Evolutionary conservation across 2,888 invertebrate genomes (phyloP).

Genomic region (Adineta ricciae): DNA sequence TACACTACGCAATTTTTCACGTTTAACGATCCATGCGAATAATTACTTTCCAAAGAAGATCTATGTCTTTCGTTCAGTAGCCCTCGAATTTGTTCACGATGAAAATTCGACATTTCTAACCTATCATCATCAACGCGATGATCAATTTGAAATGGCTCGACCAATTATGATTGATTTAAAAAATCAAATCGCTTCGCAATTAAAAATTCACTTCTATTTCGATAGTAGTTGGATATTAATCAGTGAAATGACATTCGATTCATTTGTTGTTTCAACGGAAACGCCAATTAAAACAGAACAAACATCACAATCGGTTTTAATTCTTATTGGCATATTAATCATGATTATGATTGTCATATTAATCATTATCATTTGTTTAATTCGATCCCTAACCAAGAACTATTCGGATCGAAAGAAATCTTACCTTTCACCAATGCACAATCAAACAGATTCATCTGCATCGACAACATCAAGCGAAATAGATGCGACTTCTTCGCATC

Average conservation of each 20-base stretch:
- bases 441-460: not conserved
- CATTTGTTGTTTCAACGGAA: not conserved
- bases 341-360: not conserved
- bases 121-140: constrained; percentile 1
- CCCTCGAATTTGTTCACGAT: not conserved
- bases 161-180: constrained; percentile 14
- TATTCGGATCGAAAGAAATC: not conserved
- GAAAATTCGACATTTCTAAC: not conserved
- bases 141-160: constrained; percentile 1
- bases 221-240: constrained; percentile 5
- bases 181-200: not conserved
- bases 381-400: not conserved
- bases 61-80: not conserved
- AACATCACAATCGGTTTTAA: not conserved
- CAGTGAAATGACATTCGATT: constrained; percentile 12
- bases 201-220: not conserved
- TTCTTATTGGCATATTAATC: not conserved
- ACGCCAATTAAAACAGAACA: not conserved
- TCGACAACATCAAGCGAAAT: not conserved
- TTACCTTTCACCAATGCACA: not conserved
- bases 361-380: not conserved
- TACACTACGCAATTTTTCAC: constrained; percentile 10
- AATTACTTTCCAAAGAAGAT: constrained; percentile 1
- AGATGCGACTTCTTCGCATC: not conserved
- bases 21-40: not conserved